Conservation (phyloP, 1,140 invertebrate species). For the Nasonia longicornis region DNA sequence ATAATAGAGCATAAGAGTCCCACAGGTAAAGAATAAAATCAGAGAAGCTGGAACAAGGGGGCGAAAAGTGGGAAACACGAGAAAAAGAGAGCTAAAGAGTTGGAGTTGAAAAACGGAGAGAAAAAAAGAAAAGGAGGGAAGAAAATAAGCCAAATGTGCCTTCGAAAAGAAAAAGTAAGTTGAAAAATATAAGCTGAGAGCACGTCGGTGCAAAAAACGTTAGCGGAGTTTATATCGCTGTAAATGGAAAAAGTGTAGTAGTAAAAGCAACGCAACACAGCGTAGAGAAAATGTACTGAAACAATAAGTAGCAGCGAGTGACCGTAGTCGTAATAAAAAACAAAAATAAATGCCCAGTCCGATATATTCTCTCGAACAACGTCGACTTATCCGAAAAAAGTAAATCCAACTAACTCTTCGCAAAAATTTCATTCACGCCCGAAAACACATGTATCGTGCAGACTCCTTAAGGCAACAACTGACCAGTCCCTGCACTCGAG, state of each 20-base stretch:
- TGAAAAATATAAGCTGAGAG: slow-evolving; percentile 16
- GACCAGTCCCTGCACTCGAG: background rate
- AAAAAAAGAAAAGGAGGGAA: background rate
- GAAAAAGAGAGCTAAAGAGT: background rate
- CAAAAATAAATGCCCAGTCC: too few species aligned
- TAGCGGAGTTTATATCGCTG: background rate
- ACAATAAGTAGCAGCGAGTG: background rate
- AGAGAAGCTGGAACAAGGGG: slow-evolving; percentile 20
- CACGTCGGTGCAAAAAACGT: background rate
- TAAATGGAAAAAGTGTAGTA: slow-evolving; percentile 15
- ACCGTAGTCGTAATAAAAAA: background rate
- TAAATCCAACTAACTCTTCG: too few species aligned
- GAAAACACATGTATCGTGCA: too few species aligned
- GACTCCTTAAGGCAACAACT: background rate
- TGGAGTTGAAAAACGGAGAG: background rate
- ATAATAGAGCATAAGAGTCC: slow-evolving; percentile 6
- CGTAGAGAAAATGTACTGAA: background rate
- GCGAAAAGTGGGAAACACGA: background rate
- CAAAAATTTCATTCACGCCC: too few species aligned
- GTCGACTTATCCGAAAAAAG: too few species aligned
- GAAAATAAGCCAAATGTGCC: slow-evolving; percentile 2
- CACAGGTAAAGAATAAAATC: slow-evolving; percentile 29
- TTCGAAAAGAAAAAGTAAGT: background rate
- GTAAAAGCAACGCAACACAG: background rate
- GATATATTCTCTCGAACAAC: background rate